phyloP scores from a whole-genome alignment of 1,140 invertebrate genomes.

The Pectinophora gossypiella region DNA sequence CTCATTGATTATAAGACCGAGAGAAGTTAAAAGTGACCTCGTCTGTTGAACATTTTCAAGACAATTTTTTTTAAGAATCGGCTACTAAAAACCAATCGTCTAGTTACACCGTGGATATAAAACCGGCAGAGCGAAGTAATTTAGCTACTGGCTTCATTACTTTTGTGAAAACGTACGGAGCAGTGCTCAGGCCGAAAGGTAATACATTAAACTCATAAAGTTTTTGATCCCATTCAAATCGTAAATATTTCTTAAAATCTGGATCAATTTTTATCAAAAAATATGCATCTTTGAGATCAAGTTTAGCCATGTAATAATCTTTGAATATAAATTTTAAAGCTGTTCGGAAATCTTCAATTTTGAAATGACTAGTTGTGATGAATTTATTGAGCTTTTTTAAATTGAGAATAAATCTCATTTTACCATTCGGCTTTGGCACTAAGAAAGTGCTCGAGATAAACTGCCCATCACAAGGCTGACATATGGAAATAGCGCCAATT shows the following conservation, averaged over 20 bases:
- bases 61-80: background rate
- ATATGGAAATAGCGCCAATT: slow-evolving; percentile 2
- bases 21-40: background rate
- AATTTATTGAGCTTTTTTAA: slow-evolving; percentile 27
- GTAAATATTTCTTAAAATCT: slow-evolving; percentile 3
- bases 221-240: slow-evolving; percentile 4
- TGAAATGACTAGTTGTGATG: slow-evolving; percentile 24
- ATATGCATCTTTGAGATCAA: slow-evolving; percentile 20
- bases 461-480: slow-evolving; percentile 14
- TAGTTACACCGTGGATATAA: slow-evolving; percentile 4
- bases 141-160: slow-evolving; percentile 5
- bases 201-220: slow-evolving; percentile 4
- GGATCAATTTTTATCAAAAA: slow-evolving; percentile 8
- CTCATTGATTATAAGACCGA: slow-evolving; percentile 7
- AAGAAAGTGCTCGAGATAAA: slow-evolving; percentile 26
- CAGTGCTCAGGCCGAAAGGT: slow-evolving; percentile 5
- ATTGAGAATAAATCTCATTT: slow-evolving; percentile 28
- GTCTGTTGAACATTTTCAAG: background rate
- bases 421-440: slow-evolving; percentile 25
- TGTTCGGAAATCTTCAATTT: slow-evolving; percentile 27
- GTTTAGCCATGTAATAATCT: slow-evolving; percentile 13
- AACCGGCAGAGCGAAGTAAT: background rate
- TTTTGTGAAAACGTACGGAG: slow-evolving; percentile 5
- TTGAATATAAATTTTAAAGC: slow-evolving; percentile 21
- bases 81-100: slow-evolving; percentile 6